Conservation (phyloP, 2,113 vertebrate genomes). For the Jaculus jaculus region DNA sequence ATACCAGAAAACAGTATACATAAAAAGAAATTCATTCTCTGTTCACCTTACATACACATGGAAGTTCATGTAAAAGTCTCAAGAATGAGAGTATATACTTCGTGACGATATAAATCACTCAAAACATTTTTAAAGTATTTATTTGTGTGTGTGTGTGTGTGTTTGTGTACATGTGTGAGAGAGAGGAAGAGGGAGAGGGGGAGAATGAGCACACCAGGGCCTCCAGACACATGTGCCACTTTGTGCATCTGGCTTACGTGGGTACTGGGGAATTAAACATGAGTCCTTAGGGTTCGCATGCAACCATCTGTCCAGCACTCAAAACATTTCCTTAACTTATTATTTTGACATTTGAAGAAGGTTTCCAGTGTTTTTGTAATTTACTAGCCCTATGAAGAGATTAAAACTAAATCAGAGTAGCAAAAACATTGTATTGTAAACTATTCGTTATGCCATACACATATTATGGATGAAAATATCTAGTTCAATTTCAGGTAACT, state of each 20-base stretch:
- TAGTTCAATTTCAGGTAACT: too few relatives aligned
- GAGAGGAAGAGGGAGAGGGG: too few relatives aligned
- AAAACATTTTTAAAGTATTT: neutral
- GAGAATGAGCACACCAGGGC: too few relatives aligned
- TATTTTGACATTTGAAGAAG: neutral
- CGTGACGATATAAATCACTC: neutral
- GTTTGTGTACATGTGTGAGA: too few relatives aligned
- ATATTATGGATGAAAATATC: too few relatives aligned
- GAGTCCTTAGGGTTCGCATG: neutral
- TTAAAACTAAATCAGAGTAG: neutral
- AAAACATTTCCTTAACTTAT: neutral
- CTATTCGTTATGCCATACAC: neutral
- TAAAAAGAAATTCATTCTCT: neutral
- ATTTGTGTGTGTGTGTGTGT: too few relatives aligned
- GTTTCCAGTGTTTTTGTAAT: too few relatives aligned
- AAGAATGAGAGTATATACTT: neutral
- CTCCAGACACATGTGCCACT: too few relatives aligned
- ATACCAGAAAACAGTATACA: neutral
- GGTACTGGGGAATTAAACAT: too few relatives aligned
- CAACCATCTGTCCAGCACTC: too few relatives aligned
- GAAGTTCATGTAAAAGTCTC: neutral
- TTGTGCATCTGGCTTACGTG: too few relatives aligned
- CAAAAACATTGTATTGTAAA: neutral
- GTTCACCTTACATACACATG: neutral
- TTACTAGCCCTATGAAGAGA: too few relatives aligned